Conservation (phyloP, 2,797 vertebrate genomes). For the Uromys caudimaculatus region DNA sequence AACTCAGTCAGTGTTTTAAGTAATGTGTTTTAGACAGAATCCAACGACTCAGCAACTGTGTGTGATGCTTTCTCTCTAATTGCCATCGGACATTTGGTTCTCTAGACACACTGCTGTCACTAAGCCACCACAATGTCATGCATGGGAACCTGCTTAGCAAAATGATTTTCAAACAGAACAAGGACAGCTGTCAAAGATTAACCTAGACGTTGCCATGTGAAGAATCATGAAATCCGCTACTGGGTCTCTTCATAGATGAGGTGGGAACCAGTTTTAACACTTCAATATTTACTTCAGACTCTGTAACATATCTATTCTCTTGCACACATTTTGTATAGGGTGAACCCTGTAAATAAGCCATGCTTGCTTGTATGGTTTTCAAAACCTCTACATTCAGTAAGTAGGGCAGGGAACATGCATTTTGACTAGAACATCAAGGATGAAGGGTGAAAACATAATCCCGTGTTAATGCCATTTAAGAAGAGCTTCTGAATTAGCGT, state of each 20-base stretch:
- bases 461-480: not conserved
- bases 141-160: conserved; percentile 53
- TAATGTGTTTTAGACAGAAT: conserved; percentile 61
- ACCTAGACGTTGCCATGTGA: conserved; percentile 28
- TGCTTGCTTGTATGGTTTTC: not conserved
- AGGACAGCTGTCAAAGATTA: conserved; percentile 75
- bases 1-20: not conserved
- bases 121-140: conserved; percentile 33
- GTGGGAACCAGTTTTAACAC: not conserved
- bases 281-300: not conserved
- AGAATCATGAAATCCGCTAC: conserved; percentile 44
- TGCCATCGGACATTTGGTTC: conserved; percentile 52
- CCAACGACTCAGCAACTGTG: conserved; percentile 16
- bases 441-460: not conserved
- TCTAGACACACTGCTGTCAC: conserved; percentile 47
- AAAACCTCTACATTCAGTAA: not conserved
- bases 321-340: rapidly evolving
- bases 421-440: not conserved
- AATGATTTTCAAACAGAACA: conserved; percentile 77
- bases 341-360: not conserved
- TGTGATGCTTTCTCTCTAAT: conserved; percentile 39
- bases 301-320: not conserved
- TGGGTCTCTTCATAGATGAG: not conserved
- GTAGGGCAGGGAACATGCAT: not conserved
- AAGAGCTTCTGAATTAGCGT: not conserved